Evolutionary conservation across 2,113 vertebrate genomes (phyloP).

Genomic region (Rhadina sibilatrix): DNA sequence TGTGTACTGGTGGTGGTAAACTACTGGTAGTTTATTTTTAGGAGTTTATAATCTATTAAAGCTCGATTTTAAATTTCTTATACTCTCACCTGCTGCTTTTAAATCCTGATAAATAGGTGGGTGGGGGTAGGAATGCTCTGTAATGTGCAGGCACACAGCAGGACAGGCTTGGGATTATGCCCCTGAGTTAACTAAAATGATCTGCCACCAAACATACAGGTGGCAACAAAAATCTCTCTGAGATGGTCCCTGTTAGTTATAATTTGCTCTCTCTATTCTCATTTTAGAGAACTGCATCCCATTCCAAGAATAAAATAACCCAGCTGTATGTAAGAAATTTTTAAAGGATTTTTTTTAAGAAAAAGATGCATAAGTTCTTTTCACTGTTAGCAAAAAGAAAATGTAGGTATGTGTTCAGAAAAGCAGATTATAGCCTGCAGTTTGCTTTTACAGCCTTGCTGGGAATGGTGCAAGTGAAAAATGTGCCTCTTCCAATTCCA

Average conservation of each 20-base stretch:
- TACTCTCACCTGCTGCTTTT: not conserved
- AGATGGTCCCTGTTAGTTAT: not conserved
- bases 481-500: not conserved
- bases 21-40: not conserved
- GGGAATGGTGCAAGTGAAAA: not conserved
- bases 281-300: not conserved
- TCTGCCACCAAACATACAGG: not conserved
- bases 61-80: not conserved
- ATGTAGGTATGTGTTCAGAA: not conserved
- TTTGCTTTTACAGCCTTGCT: not conserved
- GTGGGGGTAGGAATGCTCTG: not conserved
- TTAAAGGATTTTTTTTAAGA: not conserved
- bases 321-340: not conserved
- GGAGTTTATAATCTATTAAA: not conserved
- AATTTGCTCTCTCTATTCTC: not conserved
- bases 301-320: not conserved
- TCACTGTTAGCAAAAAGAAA: not conserved
- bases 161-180: not conserved
- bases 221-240: not conserved
- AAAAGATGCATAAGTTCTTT: not conserved
- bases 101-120: not conserved
- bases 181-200: not conserved
- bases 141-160: not conserved
- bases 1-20: not conserved
- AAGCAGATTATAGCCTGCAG: not conserved